Base-by-base conservation (phyloP, 2,888 invertebrate genomes). In the Fabriciana adippe region DNA sequence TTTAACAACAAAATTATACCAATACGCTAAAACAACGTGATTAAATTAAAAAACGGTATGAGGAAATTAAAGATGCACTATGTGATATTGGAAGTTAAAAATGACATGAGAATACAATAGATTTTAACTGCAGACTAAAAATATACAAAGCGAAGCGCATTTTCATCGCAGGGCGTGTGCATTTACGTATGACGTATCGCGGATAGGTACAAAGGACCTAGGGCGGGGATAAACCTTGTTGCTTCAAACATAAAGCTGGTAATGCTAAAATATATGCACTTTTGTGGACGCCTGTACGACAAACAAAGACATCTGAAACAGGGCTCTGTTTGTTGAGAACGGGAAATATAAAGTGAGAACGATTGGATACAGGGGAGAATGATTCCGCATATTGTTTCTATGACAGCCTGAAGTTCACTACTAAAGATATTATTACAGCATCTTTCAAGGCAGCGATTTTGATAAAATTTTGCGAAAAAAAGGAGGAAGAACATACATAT, bases 291-390 rank as follows among this genome's bases (percentile, higher is more conserved):
- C 47, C 63, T 61, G 71, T 70, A 71, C 68, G 61, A 65, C 65
- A 69, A 75, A 77, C 76, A 77, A 77, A 77, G 76, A 75, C 73
- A 76, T 75, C 73, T 74, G 76, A 77, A 78, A 78, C 74, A 72
- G 70, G 72, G 74, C 73, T 76, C 75, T 79, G 81, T 82, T 85
- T 84, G 83, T 83, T 79, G 80, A 80, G 78, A 79, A 77, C 76
- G 75, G 72, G 76, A 76, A 70, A 79, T 70, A 69, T 62, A 68
- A 63, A 64, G 68, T 77, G 78, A 78, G 78, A 77, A 73, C 69
- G 66, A 68, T 68, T 59, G 63, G 48, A 64, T 56, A 54, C 48
- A 69, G 55, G 55, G 41, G 59, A 67, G 51, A 41, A 67, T 60
- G 50, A 68, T 71, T 69, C 72, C 69, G 68, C 53, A 66, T 26